A percentile compares a stretch with the other conserved stretches of the same genome.
Conservation (phyloP, 1,140 invertebrate species). For the Mya arenaria region DNA sequence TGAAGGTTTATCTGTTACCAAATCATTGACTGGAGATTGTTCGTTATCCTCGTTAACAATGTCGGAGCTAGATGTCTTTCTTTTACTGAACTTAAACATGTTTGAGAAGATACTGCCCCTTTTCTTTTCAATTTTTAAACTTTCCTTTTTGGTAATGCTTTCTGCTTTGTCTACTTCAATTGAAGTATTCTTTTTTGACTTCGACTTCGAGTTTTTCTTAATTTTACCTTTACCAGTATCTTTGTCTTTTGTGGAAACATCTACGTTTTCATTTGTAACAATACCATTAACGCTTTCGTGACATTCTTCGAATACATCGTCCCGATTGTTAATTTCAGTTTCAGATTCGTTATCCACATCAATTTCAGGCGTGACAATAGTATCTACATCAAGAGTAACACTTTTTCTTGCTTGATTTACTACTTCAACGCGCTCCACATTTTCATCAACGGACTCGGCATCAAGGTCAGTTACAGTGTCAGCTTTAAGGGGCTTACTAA, state of each 20-base stretch:
- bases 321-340: background rate
- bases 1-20: background rate
- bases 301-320: no score
- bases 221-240: background rate
- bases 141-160: background rate
- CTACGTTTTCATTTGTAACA: background rate
- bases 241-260: background rate
- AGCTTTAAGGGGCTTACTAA: background rate
- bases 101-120: constrained; percentile 2
- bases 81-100: constrained; percentile 54
- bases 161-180: background rate
- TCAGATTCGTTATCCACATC: background rate
- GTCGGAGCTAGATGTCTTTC: background rate
- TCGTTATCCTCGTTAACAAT: background rate
- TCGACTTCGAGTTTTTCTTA: no score
- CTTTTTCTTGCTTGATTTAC: background rate
- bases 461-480: constrained; percentile 38
- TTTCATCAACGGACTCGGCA: constrained; percentile 1
- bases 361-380: background rate
- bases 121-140: constrained; percentile 12
- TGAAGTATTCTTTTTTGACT: no score
- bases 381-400: background rate
- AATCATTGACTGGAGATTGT: no score
- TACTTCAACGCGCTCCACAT: background rate
- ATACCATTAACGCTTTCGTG: background rate